Evolutionary conservation across 2,888 invertebrate species (phyloP).

Genomic region (Eulithis prunata): DNA sequence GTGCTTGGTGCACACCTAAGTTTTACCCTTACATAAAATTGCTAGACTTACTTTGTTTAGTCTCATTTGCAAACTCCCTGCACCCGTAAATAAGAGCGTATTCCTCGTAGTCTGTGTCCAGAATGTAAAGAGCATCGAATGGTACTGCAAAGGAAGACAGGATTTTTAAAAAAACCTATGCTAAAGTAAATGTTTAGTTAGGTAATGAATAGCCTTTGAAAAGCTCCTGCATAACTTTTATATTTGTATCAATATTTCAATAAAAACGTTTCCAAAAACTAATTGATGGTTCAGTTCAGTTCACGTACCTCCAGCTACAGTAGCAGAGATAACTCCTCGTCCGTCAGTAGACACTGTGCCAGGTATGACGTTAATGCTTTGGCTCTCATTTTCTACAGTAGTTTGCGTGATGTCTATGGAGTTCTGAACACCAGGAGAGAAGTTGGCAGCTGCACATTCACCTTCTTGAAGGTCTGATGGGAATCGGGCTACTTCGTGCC

Average conservation of each 20-base stretch:
- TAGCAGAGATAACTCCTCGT: constrained; percentile 58
- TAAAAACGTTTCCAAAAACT: too few relatives aligned
- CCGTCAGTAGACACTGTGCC: constrained; percentile 48
- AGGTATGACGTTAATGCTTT: constrained; percentile 43
- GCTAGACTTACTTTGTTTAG: constrained; percentile 63
- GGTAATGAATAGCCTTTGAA: too few relatives aligned
- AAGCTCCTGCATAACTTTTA: too few relatives aligned
- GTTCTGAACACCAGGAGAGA: constrained; percentile 38
- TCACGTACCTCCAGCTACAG: constrained; percentile 50
- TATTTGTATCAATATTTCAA: too few relatives aligned
- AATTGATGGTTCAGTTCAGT: neutral
- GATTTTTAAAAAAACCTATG: too few relatives aligned
- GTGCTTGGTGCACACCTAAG: too few relatives aligned
- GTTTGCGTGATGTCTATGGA: constrained; percentile 52
- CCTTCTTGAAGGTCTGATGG: constrained; percentile 68
- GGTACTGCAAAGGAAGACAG: constrained; percentile 46
- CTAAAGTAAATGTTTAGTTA: too few relatives aligned
- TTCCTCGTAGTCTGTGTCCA: constrained; percentile 86
- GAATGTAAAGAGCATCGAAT: constrained; percentile 80
- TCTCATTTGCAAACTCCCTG: constrained; percentile 51
- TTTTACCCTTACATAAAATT: too few relatives aligned
- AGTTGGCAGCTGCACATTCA: constrained; percentile 56
- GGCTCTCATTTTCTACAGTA: constrained; percentile 56
- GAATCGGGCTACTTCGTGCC: constrained; percentile 70
- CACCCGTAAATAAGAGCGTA: constrained; percentile 88